Conservation (phyloP, 2,797 vertebrate genomes). For the Mormyrops boulengeri region DNA sequence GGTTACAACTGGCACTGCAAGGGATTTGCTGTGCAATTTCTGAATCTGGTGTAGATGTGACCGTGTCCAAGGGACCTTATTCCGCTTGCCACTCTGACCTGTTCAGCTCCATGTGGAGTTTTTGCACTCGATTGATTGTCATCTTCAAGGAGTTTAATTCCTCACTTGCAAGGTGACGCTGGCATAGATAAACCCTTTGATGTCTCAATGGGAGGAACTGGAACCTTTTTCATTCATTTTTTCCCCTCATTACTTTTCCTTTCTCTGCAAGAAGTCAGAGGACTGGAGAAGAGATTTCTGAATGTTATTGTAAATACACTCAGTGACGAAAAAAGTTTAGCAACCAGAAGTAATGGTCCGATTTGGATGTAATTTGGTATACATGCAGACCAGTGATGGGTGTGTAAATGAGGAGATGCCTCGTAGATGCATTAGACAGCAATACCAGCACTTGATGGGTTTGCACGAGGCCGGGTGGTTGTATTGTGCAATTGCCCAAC, state of each 20-base stretch:
- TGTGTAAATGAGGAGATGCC: no score
- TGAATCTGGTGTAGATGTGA: neutral
- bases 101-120: neutral
- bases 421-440: no score
- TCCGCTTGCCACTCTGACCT: neutral
- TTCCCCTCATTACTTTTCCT: neutral
- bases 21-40: neutral
- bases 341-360: no score
- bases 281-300: neutral
- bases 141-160: slow-evolving; percentile 23
- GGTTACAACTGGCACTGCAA: neutral
- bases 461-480: no score
- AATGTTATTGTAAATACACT: neutral
- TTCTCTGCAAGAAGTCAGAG: neutral
- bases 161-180: neutral
- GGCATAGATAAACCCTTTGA: slow-evolving; percentile 15
- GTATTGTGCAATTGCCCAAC: no score
- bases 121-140: slow-evolving; percentile 2
- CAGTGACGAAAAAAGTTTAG: neutral
- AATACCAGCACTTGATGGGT: no score
- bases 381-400: no score
- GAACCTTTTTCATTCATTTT: slow-evolving; percentile 17
- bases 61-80: neutral
- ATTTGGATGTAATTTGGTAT: no score
- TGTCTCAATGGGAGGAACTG: slow-evolving; percentile 29